Evolutionary conservation across 2,797 vertebrate genomes (phyloP).

Genomic region (Ptychadena robeensis): DNA sequence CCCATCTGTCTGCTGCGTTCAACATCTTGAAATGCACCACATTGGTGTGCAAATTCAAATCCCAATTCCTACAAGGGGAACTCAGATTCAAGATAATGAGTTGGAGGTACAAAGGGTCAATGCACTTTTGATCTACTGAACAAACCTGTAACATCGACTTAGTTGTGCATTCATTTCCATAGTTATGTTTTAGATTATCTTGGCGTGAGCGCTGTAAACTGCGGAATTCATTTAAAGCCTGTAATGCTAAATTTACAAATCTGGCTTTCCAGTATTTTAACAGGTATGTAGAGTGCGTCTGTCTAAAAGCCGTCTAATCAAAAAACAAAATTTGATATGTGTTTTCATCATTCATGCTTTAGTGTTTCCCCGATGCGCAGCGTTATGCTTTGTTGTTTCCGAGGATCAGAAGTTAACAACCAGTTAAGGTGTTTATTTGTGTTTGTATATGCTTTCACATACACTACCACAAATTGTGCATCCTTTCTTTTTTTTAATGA

Average conservation of each 20-base stretch:
- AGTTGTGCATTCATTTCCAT: slow-evolving; percentile 66
- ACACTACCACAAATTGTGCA: not conserved
- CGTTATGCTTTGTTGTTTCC: not conserved
- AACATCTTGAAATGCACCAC: slow-evolving; percentile 65
- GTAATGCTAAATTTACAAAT: slow-evolving; percentile 5
- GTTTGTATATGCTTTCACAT: not conserved
- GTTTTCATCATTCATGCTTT: not conserved
- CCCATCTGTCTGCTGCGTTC: slow-evolving; percentile 70
- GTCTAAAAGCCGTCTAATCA: too few species aligned
- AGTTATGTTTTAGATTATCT: slow-evolving; percentile 3
- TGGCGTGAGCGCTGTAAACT: not conserved
- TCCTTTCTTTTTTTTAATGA: too few species aligned
- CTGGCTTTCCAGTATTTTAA: too few species aligned
- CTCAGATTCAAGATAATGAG: slow-evolving; percentile 76
- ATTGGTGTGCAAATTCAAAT: slow-evolving; percentile 70
- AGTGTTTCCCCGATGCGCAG: too few species aligned
- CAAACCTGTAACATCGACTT: slow-evolving; percentile 67
- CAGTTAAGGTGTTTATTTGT: not conserved
- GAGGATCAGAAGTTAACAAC: not conserved
- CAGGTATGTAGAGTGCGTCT: too few species aligned
- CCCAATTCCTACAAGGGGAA: slow-evolving; percentile 70
- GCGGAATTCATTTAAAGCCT: not conserved
- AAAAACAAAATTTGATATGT: not conserved
- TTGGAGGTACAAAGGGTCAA: slow-evolving; percentile 75
- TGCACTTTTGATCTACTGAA: slow-evolving; percentile 69